Base-by-base conservation (phyloP, 2,888 invertebrate genomes). In the Trissoscelio sp. region DNA sequence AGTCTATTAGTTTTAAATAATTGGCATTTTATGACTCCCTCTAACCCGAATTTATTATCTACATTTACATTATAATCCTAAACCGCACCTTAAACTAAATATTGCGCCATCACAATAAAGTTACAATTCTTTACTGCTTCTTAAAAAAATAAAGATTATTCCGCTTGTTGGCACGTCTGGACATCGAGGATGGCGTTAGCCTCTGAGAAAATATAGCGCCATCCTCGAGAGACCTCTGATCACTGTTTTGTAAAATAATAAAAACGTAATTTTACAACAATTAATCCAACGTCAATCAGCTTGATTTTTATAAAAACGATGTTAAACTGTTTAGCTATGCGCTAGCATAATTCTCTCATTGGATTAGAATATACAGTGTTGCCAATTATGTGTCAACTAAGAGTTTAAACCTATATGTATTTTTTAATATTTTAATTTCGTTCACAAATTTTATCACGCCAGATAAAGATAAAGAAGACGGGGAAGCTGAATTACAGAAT, bases 1-100 rank as follows among this genome's bases (percentile, higher is more conserved):
- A 89, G 78, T 85, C 87, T 88, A 89, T 81, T 87, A 88, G 88
- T 90, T 88, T 89, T 89, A 86, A 88, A 84, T 89, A 89, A 90
- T 90, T 90, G 89, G 90, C 89, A 89, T 90, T 89, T 88, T 79
- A 83, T 83, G 87, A 86, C 87, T 77, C 24, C 44, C 18, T 88
- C 87, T 88, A 88, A 87, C 88, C 88, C 85, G 83, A 85, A 84
- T 42, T 22, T 37, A 82, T 84, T 85, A 87, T 79, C 84, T 83
- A 82, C 77, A 74, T 53, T 81, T 44, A 22, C 34, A 9, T n/a
- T 24, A 34, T 69, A 69, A 67, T 44, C 11, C 34, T 75, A 67
- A 67, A 67, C 18, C 58, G 77, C 31, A 37, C n/a, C 69, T 77
- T 55, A 77, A 42, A 46, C 46, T 77, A 67, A 66, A 44, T 48